These are phyloP conservation scores for Papilio aristodemus DNA, from an alignment of 1,140 invertebrate species.

Conservation along the genomic window DNA sequence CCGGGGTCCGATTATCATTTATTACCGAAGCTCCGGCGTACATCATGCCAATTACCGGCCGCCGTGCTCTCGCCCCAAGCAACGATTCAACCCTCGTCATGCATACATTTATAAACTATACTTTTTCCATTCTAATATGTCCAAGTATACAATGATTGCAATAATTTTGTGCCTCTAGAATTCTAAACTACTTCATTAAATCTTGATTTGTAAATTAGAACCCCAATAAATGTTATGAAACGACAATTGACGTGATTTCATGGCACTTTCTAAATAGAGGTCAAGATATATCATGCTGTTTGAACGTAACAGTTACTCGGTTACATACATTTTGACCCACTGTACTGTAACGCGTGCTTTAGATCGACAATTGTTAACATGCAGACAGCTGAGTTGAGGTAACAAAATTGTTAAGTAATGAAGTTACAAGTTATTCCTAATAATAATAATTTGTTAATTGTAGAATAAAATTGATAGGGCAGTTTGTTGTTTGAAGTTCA, in stretches of 20 bases:
- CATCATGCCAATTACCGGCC: constrained; percentile 41
- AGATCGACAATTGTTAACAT: constrained; percentile 4
- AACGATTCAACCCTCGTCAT: constrained; percentile 14
- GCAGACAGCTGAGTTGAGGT: not conserved
- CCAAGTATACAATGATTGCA: not conserved
- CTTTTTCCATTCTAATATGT: not conserved
- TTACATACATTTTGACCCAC: not conserved
- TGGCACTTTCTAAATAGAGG: constrained; percentile 4
- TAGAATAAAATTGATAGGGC: too few relatives aligned
- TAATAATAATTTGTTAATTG: not conserved
- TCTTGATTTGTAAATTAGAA: not conserved
- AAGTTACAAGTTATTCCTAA: not conserved
- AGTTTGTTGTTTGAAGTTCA: too few relatives aligned
- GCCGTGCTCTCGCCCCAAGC: constrained; percentile 2
- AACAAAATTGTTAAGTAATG: not conserved
- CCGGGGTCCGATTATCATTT: constrained; percentile 52
- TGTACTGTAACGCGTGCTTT: not conserved
- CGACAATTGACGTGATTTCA: not conserved
- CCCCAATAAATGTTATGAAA: not conserved
- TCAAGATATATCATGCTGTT: constrained; percentile 13
- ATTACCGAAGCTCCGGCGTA: constrained; percentile 43
- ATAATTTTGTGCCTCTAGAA: not conserved
- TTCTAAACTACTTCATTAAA: not conserved
- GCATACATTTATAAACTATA: constrained; percentile 13
- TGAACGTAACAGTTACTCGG: constrained; percentile 1